Evolutionary conservation across 2,888 invertebrate genomes (phyloP).

Genomic region (Caenorhabditis macrosperma): DNA sequence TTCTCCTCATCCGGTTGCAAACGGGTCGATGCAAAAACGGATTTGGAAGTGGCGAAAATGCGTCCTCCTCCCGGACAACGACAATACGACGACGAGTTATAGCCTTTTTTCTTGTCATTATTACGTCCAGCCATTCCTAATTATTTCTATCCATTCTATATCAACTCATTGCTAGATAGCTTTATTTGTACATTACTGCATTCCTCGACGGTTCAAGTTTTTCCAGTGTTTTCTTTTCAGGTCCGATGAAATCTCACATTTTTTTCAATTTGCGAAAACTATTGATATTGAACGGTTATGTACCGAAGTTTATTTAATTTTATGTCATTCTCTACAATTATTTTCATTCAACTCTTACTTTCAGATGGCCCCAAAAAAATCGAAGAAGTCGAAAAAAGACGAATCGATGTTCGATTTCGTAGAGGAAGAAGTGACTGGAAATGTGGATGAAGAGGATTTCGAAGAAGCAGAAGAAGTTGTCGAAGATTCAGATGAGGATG

Average conservation of each 20-base stretch:
- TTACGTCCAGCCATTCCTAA: neutral
- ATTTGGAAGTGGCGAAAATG: slow-evolving; percentile 68
- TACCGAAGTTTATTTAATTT: neutral
- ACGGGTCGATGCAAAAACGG: slow-evolving; percentile 87
- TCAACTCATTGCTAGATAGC: slow-evolving; percentile 19
- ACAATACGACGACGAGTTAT: slow-evolving; percentile 43
- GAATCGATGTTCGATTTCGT: slow-evolving; percentile 57
- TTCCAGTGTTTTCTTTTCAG: slow-evolving; percentile 24
- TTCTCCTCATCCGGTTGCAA: slow-evolving; percentile 87
- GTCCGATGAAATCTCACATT: slow-evolving; percentile 6
- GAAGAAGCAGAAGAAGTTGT: slow-evolving; percentile 36
- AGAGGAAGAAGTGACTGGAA: slow-evolving; percentile 58
- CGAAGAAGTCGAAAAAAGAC: slow-evolving; percentile 43
- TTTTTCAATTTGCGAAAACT: too few species aligned
- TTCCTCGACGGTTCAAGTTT: slow-evolving; percentile 27
- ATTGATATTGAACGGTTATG: too few species aligned
- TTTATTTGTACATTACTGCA: slow-evolving; percentile 49
- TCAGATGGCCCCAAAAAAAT: slow-evolving; percentile 48
- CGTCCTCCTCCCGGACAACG: neutral
- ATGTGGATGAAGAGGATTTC: slow-evolving; percentile 43
- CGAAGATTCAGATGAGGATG: slow-evolving; percentile 44
- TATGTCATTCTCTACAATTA: neutral
- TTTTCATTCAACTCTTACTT: neutral
- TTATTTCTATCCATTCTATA: slow-evolving; percentile 1
- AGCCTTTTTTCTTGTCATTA: slow-evolving; percentile 7